These are phyloP conservation scores for Trichomycterus rosablanca DNA, from an alignment of 2,113 vertebrate species.

Conservation along the genomic window DNA sequence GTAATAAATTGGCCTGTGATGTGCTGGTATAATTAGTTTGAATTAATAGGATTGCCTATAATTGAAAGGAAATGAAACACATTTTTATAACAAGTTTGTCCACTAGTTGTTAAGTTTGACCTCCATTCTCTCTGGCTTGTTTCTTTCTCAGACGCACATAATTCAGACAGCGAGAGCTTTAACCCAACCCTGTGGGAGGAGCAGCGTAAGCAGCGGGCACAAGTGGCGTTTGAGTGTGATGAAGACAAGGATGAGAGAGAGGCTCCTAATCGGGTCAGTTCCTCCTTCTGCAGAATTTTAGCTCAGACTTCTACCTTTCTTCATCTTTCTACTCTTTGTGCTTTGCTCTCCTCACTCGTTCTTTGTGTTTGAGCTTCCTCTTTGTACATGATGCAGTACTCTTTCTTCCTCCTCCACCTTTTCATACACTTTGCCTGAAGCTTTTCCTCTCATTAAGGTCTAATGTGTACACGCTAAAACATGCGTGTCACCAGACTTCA, in stretches of 20 bases:
- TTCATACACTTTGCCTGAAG: background rate
- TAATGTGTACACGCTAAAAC: background rate
- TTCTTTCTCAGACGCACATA: conserved; percentile 79
- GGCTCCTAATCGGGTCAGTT: conserved; percentile 79
- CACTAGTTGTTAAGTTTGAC: conserved; percentile 1
- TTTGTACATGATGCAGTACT: background rate
- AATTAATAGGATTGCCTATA: no score
- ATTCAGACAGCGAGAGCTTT: conserved; percentile 97
- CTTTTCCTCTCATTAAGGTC: background rate
- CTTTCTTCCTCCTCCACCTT: background rate
- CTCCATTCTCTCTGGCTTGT: conserved; percentile 35
- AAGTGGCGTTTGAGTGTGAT: conserved; percentile 97
- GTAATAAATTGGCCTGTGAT: no score
- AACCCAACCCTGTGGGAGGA: conserved; percentile 96
- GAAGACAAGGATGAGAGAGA: conserved; percentile 97
- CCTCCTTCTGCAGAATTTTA: background rate
- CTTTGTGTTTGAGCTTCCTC: background rate
- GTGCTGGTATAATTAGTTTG: no score
- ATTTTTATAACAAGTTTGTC: no score
- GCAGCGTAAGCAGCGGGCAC: conserved; percentile 91
- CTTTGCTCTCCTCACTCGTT: background rate
- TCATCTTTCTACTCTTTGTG: background rate
- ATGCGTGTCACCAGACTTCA: no score
- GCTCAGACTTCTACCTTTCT: background rate
- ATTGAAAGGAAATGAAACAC: no score